Evolutionary conservation across 92 coral and sea anemone species (phyloP), one percentile per base, ranked within the genome.

Genomic region (Micromussa lordhowensis): DNA sequence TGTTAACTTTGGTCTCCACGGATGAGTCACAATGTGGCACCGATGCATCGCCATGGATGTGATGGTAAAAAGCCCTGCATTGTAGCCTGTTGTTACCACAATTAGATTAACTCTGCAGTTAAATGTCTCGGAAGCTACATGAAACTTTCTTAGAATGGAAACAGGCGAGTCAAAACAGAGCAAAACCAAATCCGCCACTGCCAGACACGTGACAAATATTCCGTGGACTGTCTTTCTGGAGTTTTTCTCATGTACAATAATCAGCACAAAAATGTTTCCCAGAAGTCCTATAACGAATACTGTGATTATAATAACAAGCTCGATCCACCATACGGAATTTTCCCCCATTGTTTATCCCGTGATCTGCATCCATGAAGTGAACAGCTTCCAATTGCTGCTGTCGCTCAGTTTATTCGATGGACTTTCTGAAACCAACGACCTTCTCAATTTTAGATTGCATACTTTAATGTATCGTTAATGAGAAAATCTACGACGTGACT

Each of bases 21-120:
- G 95, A 48, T 90, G 79, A 19, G 91, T 91, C 18, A 92, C 91
- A 32, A 92, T 85, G 54, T 87, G 70, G 53, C 91, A 92, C 6
- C 95, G 93, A 61, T 90, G 91, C 3, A 90, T 28, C 5, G 95
- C 95, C 93, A 92, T 92, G 19, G 93, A 90, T 17, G 93, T 87
- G 73, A 92, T 87, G 8, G 93, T 90, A 28, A 86, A 90, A 5
- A 92, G 91, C 28, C 91, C 91, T 17, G 80, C 86, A 68, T 89
- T 89, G 77, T 89, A 92, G 1, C 86, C 72, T 35, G 85, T 77
- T 9, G 95, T 92, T 59, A 81, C 91, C 78, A 84, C 77, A 1
- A 78, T 89, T 28, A 19, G 73, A 22, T 86, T 68, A 14, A 92
- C 28, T 4, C 84, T 82, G 66, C 95, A 92, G 87, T 70, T 86